phyloP scores from a whole-genome alignment of 2,888 invertebrate species.

The Mesorhabditis sp. region DNA sequence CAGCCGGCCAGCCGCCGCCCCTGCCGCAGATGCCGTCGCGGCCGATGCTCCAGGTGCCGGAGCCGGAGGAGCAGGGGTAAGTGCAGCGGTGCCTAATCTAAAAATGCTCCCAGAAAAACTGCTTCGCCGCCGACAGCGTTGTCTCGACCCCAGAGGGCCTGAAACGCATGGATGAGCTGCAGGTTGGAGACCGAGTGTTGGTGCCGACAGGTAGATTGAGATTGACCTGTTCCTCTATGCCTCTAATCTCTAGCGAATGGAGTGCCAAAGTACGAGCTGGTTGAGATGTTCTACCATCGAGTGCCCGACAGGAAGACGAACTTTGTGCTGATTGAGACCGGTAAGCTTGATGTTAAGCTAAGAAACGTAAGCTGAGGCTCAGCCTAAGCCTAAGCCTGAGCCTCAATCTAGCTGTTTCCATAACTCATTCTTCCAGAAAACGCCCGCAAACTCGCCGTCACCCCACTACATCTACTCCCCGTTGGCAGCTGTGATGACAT shows the following conservation, averaged over 20 bases:
- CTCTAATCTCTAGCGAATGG: conserved; percentile 49
- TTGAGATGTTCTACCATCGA: conserved; percentile 56
- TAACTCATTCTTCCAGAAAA: not conserved
- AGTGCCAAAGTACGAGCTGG: conserved; percentile 48
- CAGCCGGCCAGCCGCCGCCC: conserved; percentile 6
- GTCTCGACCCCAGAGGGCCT: conserved; percentile 37
- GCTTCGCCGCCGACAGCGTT: conserved; percentile 51
- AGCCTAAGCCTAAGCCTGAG: no score
- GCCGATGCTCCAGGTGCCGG: conserved; percentile 9
- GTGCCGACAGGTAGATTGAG: not conserved
- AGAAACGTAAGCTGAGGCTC: no score
- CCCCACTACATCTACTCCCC: not conserved
- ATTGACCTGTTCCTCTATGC: conserved; percentile 19
- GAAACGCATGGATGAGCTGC: conserved; percentile 51
- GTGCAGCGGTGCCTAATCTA: no score
- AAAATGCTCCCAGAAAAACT: conserved; percentile 21
- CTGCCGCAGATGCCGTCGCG: not conserved
- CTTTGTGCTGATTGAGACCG: conserved; percentile 46
- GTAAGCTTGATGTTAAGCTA: conserved; percentile 7
- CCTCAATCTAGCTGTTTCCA: no score
- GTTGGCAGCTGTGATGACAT: not conserved
- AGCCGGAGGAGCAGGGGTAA: conserved; percentile 8
- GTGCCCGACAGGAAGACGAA: conserved; percentile 42
- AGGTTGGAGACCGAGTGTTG: conserved; percentile 42
- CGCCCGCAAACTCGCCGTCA: not conserved